Evolutionary conservation across 2,888 invertebrate genomes (phyloP), one percentile per base, ranked within the genome.

Genomic region (Amphiduros pacificus): DNA sequence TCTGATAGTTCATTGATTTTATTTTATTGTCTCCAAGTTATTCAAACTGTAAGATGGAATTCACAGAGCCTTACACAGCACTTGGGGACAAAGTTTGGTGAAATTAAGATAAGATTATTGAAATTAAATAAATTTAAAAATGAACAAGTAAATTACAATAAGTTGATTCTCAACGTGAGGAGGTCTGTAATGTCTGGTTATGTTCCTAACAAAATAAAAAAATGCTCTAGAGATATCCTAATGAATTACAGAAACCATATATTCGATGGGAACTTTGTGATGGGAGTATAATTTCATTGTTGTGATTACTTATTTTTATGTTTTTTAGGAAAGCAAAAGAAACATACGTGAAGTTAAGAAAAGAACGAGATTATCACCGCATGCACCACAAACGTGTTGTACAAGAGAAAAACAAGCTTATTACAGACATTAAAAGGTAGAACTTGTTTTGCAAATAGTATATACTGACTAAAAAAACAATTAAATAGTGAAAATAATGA

Each of bases 311-410:
- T 32, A 14, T 20, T 55, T 36, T 41, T 48, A 28, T 32, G 11
- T 29, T n/a, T 65, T 65, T 14, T 65, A 82, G 82, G 66, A 79
- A 79, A 72, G 80, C 82, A 22, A 80, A 79, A 65, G 82, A 83
- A 57, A 73, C 76, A 2, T 81, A 78, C 68, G 74, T 81, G 28
- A 83, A 82, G 60, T 71, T 83, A 56, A 68, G 81, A 29, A 82
- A 81, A 63, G 82, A 83, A 63, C 69, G 83, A 57, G 82, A 83
- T 61, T 82, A 78, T 63, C 82, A 83, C 63, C 74, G 80, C 49
- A 80, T 82, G 79, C 80, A 82, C 62, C 83, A 83, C 61, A 79
- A 79, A 63, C 70, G 83, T 20, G 77, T 83, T 28, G 78, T 80
- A 5, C 82, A 83, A 69, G 82, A 83, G 70, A 83, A 83, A 65